Evolutionary conservation across 1,140 invertebrate genomes (phyloP), one percentile per base, ranked within the genome.

Genomic region (Venustaconcha ellipsiformis): DNA sequence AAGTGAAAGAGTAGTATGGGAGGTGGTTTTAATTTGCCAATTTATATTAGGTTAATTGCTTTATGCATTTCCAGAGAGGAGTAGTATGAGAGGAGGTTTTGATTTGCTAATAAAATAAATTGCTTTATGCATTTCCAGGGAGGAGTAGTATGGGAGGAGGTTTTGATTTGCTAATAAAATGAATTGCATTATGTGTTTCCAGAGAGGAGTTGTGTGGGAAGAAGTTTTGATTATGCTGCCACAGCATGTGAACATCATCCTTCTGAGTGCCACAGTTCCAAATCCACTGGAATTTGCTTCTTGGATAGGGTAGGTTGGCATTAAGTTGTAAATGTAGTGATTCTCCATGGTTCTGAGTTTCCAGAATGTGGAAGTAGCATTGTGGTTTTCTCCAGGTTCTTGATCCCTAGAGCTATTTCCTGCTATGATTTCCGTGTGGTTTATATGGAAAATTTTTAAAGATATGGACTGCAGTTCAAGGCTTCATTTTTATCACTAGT

Each of bases 81-180:
- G 97, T 99, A 84, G 98, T 99, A 1, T 99, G 99, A 98, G 99
- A 99, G 91, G 98, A 99, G 91, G 97, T 98, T 2, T 91, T 99
- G 0, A 99, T 99, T 23, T 23, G 26, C 55, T n/a, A n/a, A n/a
- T n/a, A n/a, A n/a, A n/a, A n/a, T n/a, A n/a, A n/a, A n/a, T n/a
- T n/a, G n/a, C 26, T 15, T 65, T 65, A 65, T 18, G 14, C 1
- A 20, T 20, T 30, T 30, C 26, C 26, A 30, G 26, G 2, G 26
- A 30, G 26, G 26, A 30, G 26, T 30, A 3, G 26, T 30, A 30
- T 30, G 26, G 26, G 26, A 30, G 26, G 26, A 30, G 26, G 26
- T 48, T 48, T 48, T 62, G 59, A 18, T 62, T 18, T 62, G 18
- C 18, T 62, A n/a, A 62, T 62, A 12, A 62, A n/a, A 14, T n/a